These are phyloP conservation scores for Zaprionus kolodkinae DNA, from an alignment of 1,140 invertebrate species.

Conservation along the genomic window DNA sequence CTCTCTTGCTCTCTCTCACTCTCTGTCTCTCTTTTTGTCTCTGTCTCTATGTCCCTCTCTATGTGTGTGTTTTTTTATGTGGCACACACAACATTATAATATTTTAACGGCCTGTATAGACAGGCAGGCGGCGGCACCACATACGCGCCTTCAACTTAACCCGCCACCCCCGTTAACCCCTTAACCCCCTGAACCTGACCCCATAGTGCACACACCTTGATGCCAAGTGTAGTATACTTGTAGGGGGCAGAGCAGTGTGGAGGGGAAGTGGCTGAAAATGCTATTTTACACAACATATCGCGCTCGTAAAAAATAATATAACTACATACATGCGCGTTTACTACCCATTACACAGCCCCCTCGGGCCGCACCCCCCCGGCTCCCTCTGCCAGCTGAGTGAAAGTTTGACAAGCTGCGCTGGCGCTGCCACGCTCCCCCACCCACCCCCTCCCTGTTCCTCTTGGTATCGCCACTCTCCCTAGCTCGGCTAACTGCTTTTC, in stretches of 20 bases:
- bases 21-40: neutral
- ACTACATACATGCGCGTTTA: conserved; percentile 73
- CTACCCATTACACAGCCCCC: conserved; percentile 56
- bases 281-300: conserved; percentile 82
- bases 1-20: neutral
- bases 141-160: conserved; percentile 2
- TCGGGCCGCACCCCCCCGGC: neutral
- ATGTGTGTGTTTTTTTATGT: neutral
- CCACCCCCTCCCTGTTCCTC: no score
- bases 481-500: conserved; percentile 42
- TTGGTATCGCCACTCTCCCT: neutral
- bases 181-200: neutral
- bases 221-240: neutral
- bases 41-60: neutral
- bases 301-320: conserved; percentile 83
- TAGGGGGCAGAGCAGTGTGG: neutral
- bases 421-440: neutral
- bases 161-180: neutral
- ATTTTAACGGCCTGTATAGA: conserved; percentile 3
- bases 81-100: conserved; percentile 7
- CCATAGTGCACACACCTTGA: conserved; percentile 14
- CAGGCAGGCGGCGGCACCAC: neutral
- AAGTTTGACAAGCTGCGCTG: conserved; percentile 60
- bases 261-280: conserved; percentile 27
- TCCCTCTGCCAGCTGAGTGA: conserved; percentile 21